Conservation (phyloP, 2,113 vertebrate genomes). For the Manacus vitellinus region DNA sequence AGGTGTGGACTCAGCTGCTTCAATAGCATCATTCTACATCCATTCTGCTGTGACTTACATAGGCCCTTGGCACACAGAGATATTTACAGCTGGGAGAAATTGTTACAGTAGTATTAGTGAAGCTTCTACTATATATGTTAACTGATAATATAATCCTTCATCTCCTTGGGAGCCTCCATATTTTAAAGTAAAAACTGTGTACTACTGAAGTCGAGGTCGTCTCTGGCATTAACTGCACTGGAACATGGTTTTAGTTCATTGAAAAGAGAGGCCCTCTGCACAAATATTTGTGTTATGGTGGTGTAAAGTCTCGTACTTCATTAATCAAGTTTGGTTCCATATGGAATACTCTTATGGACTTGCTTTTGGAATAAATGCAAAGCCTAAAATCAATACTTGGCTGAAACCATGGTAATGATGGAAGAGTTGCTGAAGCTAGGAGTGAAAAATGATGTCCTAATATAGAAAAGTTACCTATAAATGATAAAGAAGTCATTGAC, state of each 20-base stretch:
- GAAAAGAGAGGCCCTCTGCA: background rate
- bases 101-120: background rate
- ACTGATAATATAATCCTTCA: background rate
- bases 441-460: conserved; percentile 45
- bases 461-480: conserved; percentile 32
- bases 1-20: background rate
- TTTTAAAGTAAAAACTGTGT: background rate
- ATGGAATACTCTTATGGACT: background rate
- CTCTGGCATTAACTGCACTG: background rate
- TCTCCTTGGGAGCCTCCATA: background rate
- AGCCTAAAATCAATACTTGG: background rate
- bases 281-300: background rate
- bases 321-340: background rate
- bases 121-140: background rate
- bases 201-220: background rate
- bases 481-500: conserved; percentile 27
- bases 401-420: background rate
- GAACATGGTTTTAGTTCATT: background rate
- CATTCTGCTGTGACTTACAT: background rate
- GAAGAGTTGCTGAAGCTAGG: conserved; percentile 44
- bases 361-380: background rate
- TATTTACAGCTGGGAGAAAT: background rate
- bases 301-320: background rate
- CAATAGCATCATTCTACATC: background rate
- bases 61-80: background rate